Evolutionary conservation across 37 sponge, comb jelly and placozoan genomes (phyloP).

Genomic region (Ianthella basta): DNA sequence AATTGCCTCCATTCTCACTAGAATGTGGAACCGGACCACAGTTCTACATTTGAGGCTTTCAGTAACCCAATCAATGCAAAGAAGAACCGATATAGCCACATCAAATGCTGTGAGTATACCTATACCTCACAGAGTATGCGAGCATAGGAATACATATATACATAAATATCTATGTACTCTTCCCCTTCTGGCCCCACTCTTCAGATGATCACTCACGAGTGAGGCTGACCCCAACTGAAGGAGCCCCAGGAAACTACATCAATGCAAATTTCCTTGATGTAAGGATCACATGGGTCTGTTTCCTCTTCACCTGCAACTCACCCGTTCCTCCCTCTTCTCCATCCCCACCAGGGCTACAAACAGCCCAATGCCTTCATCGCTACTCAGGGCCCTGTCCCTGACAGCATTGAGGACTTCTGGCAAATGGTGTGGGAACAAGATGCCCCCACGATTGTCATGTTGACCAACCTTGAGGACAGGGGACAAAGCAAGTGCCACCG

Average conservation of each 20-base stretch:
- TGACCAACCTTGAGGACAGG: conserved; percentile 89
- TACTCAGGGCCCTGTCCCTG: conserved; percentile 84
- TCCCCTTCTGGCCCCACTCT: too few relatives aligned
- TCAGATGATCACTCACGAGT: conserved; percentile 95
- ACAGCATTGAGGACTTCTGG: conserved; percentile 89
- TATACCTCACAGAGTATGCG: too few relatives aligned
- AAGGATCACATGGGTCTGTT: too few relatives aligned
- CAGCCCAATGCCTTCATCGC: conserved; percentile 47
- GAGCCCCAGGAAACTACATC: conserved; percentile 83
- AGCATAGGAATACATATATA: too few relatives aligned
- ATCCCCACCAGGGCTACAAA: conserved; percentile 39
- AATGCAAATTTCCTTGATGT: conserved; percentile 93
- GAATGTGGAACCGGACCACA: conserved; percentile 71
- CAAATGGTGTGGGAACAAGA: conserved; percentile 93
- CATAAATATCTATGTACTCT: too few relatives aligned
- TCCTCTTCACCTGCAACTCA: too few relatives aligned
- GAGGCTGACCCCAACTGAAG: conserved; percentile 54
- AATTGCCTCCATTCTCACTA: neutral
- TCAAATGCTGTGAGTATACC: too few relatives aligned
- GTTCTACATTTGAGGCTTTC: conserved; percentile 65
- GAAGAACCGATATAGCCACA: conserved; percentile 92
- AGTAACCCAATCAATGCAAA: conserved; percentile 50
- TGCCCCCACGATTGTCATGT: conserved; percentile 81
- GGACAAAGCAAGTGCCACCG: conserved; percentile 88
- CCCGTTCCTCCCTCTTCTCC: neutral